Base-by-base conservation (phyloP, 2,797 vertebrate species). In the Sebastes cheni region DNA sequence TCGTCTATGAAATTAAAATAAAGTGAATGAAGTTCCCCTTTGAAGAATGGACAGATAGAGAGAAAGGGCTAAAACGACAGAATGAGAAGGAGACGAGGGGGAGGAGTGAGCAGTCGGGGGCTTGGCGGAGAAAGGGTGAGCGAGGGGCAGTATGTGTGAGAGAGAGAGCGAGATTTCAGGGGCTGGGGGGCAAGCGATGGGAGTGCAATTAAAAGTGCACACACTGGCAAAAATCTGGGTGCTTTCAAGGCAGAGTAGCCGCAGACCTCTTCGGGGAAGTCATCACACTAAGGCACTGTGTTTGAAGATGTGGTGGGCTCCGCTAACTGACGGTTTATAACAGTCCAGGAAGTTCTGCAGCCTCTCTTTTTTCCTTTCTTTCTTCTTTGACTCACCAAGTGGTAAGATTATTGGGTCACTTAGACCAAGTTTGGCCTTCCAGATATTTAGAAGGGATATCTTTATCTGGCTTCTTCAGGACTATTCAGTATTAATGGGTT, bases 131-230 rank as follows among this genome's bases (percentile, higher is more conserved):
- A 93, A 86, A 86, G 90, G 87, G 71, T 69, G 90, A 88, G 90
- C 72, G 85, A 91, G 92, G 80, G 88, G 87, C 83, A 93, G 81
- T 66, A 20, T 84, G 75, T 39, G 80, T 46, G 22, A 14, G 67
- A 71, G 77, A 76, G 66, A 68, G 84, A 72, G 85, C 75, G 84
- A 87, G 85, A 87, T 75, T 88, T 75, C 72, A 89, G 88, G 90
- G 82, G 88, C 91, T 88, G 86, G 89, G 91, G 95, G 94, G 91
- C 91, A 92, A 92, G 93, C 89, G 88, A 95, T 94, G 94, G 91
- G 94, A 95, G 92, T 74, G 94, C 95, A 96, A 96, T 96, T 96
- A 96, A 95, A 96, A 96, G 94, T 95, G 95, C 95, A 96, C 93
- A 96, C 93, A 96, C 94, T 94, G 92, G 94, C 93, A 95, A 94